A percentile compares a stretch with the other conserved stretches of the same genome.
Conservation (phyloP, 2,888 invertebrate genomes). For the Cosmopolites sordidus region DNA sequence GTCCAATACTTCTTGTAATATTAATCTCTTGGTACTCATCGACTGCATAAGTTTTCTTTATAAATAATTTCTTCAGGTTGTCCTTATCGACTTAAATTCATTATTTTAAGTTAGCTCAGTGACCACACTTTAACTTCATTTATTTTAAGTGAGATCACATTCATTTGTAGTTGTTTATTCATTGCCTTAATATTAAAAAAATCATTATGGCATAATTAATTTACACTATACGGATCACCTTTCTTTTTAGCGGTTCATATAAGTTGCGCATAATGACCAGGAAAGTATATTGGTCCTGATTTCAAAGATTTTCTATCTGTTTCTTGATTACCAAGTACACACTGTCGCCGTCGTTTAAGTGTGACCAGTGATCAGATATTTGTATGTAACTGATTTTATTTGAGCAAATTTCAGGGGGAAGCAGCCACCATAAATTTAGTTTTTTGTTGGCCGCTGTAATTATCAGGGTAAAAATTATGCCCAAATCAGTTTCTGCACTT, state of each 20-base stretch:
- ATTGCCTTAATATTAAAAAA: too few species aligned
- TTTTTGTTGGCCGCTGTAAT: slow-evolving; percentile 13
- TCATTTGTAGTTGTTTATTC: too few species aligned
- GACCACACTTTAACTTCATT: too few species aligned
- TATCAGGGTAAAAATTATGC: slow-evolving; percentile 12
- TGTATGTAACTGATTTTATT: background rate
- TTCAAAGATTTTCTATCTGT: slow-evolving; percentile 19
- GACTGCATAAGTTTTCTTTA: too few species aligned
- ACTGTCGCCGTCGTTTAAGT: background rate
- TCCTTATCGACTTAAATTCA: too few species aligned
- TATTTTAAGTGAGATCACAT: too few species aligned
- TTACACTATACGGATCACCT: slow-evolving; percentile 21
- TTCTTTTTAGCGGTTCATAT: slow-evolving; percentile 24
- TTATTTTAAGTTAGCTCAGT: too few species aligned
- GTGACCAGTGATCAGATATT: slow-evolving; percentile 2
- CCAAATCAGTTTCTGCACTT: background rate
- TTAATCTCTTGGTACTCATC: too few species aligned
- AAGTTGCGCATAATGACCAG: slow-evolving; percentile 17
- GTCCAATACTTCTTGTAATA: too few species aligned
- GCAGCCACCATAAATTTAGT: slow-evolving; percentile 12
- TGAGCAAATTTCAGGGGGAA: slow-evolving; percentile 10
- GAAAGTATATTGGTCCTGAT: slow-evolving; percentile 25
- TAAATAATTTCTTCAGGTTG: too few species aligned
- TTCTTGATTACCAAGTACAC: slow-evolving; percentile 23
- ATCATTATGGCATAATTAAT: too few species aligned